Base-by-base conservation (phyloP, 2,113 vertebrate genomes). In the Megaceryle torquata region DNA sequence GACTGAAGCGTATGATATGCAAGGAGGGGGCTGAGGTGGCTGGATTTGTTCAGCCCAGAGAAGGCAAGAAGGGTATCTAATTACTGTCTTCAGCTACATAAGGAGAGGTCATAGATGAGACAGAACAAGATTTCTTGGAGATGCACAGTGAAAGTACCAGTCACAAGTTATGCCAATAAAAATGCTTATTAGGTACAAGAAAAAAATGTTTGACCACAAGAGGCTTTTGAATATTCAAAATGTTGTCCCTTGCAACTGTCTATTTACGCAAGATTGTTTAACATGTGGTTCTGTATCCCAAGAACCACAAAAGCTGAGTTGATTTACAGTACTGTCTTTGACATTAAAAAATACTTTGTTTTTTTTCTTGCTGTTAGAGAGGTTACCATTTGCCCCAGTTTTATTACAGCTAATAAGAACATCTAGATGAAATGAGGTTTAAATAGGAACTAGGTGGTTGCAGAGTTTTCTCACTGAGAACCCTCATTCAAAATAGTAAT, bases 291-390 rank as follows among this genome's bases (percentile, higher is more conserved):
- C 13, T 37, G 2, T 61, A 56, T n/a, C 39, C 12, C 29, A 53
- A 29, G 25, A 85, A 31, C 10, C 10, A 26, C 1, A 29, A 5
- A 57, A 24, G 6, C 37, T 90, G 20, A 80, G 19, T n/a, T 33
- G 16, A 26, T 20, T 77, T 70, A 48, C 0, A 0, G 1, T 43
- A 39, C 26, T 88, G 10, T 7, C 22, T 68, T 59, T 46, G 21
- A 57, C 6, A 26, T 10, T 3, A 81, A 82, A 76, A 19, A 35
- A 13, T 8, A 12, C 25, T 33, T 24, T 68, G 12, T n/a, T 74
- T 10, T 74, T 50, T 56, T 15, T 51, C 25, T 56, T 68, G 28
- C 37, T 78, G 29, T 68, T 65, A 54, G 29, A 69, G 25, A 69
- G 8, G 39, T 12, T 76, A 65, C 11, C 2, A 5, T 79, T 72